Evolutionary conservation across 2,113 vertebrate genomes (phyloP), one percentile per base, ranked within the genome.

Genomic region (Heterotilapia buettikoferi): DNA sequence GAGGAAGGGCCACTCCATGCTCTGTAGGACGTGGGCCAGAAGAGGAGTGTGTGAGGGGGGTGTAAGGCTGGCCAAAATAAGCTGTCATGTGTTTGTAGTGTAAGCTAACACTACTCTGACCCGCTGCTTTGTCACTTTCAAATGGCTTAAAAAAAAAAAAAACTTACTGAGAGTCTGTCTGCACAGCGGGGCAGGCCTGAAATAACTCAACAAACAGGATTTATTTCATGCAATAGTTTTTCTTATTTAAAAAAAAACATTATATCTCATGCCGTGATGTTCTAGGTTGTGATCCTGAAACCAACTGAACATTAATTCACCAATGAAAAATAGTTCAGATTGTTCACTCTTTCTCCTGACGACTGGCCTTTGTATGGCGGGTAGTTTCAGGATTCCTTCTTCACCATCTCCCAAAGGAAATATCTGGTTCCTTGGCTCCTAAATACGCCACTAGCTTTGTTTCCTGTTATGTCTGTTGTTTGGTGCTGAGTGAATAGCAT

Each of bases 71-170:
- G 83, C 83, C 90, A 94, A 89, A 94, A 88, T 86, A 82, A 92
- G 85, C 89, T 85, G 85, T 26, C 56, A 89, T 83, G 78, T 93
- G 89, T 93, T 92, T 93, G 73, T 82, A 86, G 71, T 83, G 94
- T 92, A 94, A 95, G 19, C n/a, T 57, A 56, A 95, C 86, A 94
- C 93, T 68, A 2, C 81, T 61, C 53, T 79, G 76, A 87, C 88
- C 45, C 3, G 14, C 79, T 24, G 83, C 63, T 57, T 78, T 80
- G 85, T 87, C 90, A 71, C 80, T 87, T 82, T 84, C 53, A 91
- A 92, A 82, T 76, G 66, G 63, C 73, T 50, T 47, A 33, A 54
- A 83, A 57, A 29, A 4, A 9, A 38, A 2, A 33, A 33, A 6
- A 61, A 53, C 83, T 76, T 54, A 76, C 78, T 80, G 33, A 90